phyloP scores from a whole-genome alignment of 1,140 invertebrate species.

The Heliothis virescens region DNA sequence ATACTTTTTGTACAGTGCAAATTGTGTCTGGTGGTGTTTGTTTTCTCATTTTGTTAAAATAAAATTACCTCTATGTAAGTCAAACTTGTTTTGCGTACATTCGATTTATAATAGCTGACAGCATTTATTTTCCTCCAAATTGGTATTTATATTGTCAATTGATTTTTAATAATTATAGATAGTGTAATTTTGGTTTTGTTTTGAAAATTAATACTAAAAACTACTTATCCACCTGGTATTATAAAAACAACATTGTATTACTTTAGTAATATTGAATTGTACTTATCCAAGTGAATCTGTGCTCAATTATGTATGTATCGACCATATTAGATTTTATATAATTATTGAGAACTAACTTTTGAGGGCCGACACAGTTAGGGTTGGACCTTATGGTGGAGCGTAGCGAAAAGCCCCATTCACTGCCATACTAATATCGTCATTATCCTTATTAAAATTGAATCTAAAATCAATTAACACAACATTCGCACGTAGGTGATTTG shows the following conservation, averaged over 20 bases:
- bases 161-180: not conserved
- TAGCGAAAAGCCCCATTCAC: too few relatives aligned
- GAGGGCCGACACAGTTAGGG: too few relatives aligned
- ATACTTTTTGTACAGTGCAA: not conserved
- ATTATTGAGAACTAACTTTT: too few relatives aligned
- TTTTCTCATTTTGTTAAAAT: not conserved
- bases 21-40: not conserved
- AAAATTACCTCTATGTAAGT: not conserved
- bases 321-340: not conserved
- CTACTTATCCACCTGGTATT: not conserved
- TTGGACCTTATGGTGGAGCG: too few relatives aligned
- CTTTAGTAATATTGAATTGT: constrained; percentile 16
- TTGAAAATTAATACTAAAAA: not conserved
- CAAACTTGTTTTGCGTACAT: too few relatives aligned
- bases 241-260: not conserved
- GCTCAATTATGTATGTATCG: constrained; percentile 16
- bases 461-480: too few relatives aligned
- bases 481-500: too few relatives aligned
- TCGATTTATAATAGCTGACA: too few relatives aligned
- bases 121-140: too few relatives aligned
- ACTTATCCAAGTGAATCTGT: constrained; percentile 4
- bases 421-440: too few relatives aligned
- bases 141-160: not conserved
- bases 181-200: not conserved
- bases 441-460: too few relatives aligned